These are phyloP conservation scores for Melanaphis sacchari DNA, from an alignment of 1,140 invertebrate genomes.

Conservation along the genomic window DNA sequence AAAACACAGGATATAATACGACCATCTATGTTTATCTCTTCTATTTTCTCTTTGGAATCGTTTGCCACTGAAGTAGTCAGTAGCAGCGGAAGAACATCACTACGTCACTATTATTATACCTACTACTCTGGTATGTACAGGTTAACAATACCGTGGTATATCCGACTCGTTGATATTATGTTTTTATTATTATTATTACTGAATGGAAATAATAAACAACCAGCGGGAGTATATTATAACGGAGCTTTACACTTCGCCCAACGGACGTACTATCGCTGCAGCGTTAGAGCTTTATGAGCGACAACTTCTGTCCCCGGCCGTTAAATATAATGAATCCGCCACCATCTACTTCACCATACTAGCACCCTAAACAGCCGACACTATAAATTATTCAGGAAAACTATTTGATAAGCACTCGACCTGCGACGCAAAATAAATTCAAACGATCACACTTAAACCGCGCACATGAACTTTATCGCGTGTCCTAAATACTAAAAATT, in stretches of 20 bases:
- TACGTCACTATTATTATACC: no score
- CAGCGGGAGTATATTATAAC: background rate
- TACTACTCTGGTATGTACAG: background rate
- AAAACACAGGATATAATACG: background rate
- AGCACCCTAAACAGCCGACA: background rate
- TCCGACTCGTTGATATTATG: background rate
- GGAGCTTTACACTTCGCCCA: background rate
- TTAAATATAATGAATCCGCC: background rate
- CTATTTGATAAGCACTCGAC: background rate
- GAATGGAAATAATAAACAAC: background rate
- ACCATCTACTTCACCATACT: no score
- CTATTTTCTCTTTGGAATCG: background rate
- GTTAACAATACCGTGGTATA: background rate
- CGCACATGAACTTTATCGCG: background rate
- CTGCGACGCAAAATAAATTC: background rate
- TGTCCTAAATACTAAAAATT: background rate
- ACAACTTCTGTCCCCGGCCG: background rate
- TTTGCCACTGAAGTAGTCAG: background rate
- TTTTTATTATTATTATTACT: background rate
- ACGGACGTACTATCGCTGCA: background rate
- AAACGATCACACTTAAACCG: background rate
- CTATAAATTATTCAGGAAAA: slow-evolving; percentile 7
- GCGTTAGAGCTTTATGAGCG: background rate
- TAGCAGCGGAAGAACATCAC: background rate
- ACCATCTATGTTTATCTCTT: background rate